Evolutionary conservation across 1,140 invertebrate species (phyloP).

Genomic region (Nasonia giraulti): DNA sequence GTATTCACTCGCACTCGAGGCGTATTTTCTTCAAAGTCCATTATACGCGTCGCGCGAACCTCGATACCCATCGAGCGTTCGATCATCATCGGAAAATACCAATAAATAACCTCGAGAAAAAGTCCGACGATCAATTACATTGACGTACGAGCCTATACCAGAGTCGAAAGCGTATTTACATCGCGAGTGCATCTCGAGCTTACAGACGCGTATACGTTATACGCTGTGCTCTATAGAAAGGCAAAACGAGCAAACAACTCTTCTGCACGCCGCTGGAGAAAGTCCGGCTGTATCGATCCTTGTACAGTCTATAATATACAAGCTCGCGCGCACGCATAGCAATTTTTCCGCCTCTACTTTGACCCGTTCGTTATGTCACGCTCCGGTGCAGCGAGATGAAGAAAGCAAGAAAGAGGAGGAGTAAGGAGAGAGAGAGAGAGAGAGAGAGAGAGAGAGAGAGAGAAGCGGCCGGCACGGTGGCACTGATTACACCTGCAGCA

Average conservation of each 20-base stretch:
- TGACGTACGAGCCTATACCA: constrained; percentile 15
- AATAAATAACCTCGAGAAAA: constrained; percentile 36
- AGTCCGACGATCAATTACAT: constrained; percentile 41
- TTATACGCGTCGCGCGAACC: constrained; percentile 18
- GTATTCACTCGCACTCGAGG: neutral
- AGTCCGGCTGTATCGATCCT: neutral
- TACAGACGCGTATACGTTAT: neutral
- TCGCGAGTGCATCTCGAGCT: neutral
- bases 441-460: constrained; percentile 9
- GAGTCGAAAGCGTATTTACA: constrained; percentile 37
- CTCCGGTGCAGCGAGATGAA: neutral
- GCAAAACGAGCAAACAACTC: neutral
- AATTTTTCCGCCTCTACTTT: neutral
- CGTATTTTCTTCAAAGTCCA: constrained; percentile 15
- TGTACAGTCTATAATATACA: neutral
- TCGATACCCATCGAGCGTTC: constrained; percentile 17
- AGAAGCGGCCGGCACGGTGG: constrained; percentile 60
- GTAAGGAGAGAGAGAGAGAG: neutral
- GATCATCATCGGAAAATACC: constrained; percentile 36
- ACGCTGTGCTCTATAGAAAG: neutral
- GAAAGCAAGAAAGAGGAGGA: neutral
- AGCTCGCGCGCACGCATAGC: neutral
- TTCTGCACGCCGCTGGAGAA: constrained; percentile 21
- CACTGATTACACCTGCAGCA: constrained; percentile 71
- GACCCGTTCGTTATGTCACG: constrained; percentile 7